Conservation (phyloP, 2,888 invertebrate species). For the Merodon equestris region DNA sequence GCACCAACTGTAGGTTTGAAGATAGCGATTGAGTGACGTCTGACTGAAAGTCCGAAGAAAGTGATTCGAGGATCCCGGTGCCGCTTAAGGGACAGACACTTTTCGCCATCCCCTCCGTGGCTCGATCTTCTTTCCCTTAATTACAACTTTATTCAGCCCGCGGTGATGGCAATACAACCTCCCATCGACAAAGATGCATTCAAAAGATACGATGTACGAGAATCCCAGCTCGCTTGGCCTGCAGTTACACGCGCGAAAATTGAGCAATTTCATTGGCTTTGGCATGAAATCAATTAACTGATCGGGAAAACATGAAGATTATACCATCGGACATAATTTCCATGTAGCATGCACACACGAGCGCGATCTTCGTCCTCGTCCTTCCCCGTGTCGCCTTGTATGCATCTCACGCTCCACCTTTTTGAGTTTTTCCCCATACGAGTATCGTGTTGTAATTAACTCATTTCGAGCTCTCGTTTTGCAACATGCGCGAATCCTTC, state of each 20-base stretch:
- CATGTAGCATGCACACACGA: constrained; percentile 47
- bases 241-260: constrained; percentile 56
- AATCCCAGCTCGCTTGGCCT: constrained; percentile 8
- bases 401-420: constrained; percentile 37
- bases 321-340: constrained; percentile 64
- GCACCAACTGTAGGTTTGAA: constrained; percentile 17
- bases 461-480: constrained; percentile 32
- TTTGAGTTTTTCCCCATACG: constrained; percentile 22
- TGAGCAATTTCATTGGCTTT: constrained; percentile 61
- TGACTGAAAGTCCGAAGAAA: constrained; percentile 48
- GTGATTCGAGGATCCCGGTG: constrained; percentile 62
- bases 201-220: too few species aligned
- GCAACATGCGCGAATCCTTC: not conserved
- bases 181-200: not conserved
- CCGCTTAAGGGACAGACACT: constrained; percentile 40
- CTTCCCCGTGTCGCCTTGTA: constrained; percentile 2
- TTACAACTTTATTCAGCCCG: constrained; percentile 51
- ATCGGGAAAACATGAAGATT: constrained; percentile 65
- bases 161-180: constrained; percentile 8
- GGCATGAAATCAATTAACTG: constrained; percentile 68
- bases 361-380: too few species aligned
- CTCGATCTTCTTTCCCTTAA: constrained; percentile 55
- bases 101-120: constrained; percentile 6
- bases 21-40: constrained; percentile 50
- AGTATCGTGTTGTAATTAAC: constrained; percentile 53